Conservation (phyloP, 2,113 vertebrate species). For the Zapornia atra region DNA sequence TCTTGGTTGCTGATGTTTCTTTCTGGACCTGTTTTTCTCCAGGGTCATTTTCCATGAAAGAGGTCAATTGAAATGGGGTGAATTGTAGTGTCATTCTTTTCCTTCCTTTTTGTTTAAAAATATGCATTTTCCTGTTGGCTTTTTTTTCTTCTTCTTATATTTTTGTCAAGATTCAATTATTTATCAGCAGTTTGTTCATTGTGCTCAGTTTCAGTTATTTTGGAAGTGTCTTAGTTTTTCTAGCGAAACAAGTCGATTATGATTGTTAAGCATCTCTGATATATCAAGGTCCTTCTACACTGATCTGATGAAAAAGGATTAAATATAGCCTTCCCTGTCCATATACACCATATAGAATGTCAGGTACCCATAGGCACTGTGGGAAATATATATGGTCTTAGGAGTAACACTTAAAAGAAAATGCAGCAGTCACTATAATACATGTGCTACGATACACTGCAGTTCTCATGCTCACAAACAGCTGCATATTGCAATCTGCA, state of each 20-base stretch:
- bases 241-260: background rate
- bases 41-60: background rate
- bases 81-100: background rate
- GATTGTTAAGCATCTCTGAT: background rate
- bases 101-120: background rate
- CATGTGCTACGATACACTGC: background rate
- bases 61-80: background rate
- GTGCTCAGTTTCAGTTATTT: background rate
- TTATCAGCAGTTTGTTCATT: background rate
- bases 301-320: background rate
- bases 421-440: background rate
- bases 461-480: background rate
- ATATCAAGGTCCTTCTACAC: background rate
- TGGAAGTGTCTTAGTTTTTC: background rate
- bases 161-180: background rate
- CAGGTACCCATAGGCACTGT: background rate
- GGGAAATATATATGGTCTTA: background rate
- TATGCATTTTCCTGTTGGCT: background rate
- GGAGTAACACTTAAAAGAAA: background rate
- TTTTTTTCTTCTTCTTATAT: background rate
- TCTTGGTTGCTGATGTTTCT: background rate
- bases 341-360: background rate
- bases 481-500: background rate
- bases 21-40: background rate
- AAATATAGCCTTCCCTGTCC: background rate